Base-by-base conservation (phyloP, 2,888 invertebrate genomes). In the Maniola hyperantus region DNA sequence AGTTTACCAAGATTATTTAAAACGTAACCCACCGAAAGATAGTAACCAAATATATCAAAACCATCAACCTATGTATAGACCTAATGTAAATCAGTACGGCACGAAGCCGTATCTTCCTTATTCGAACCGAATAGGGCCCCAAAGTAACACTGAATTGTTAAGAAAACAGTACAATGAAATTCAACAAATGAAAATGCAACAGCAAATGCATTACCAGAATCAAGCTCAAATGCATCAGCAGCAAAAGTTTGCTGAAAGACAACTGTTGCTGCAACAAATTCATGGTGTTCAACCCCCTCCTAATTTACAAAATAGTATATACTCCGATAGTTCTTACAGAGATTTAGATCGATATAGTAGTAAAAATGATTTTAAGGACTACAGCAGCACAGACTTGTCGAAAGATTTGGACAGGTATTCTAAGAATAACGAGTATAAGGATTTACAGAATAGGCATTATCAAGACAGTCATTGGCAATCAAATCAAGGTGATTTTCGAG, bases 151-250 rank as follows among this genome's bases (percentile, higher is more conserved):
- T 54, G 94, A 94, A 72, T 73, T 94, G 72, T 80, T 94, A 74
- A 88, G 94, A 73, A 89, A 93, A 72, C 94, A 94, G 76, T 94
- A 94, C 72, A 94, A 94, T 74, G 94, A 94, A 81, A 85, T 94
- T 72, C 94, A 94, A 76, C 94, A 94, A 80, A 94, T 94, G 87
- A 94, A 94, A 81, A 80, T 94, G 73, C 94, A 94, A 74, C 94
- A 93, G 48, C 94, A 94, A 79, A 82, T 94, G 77, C 94, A 93
- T 73, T 94, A 94, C 71, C 94, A 94, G 73, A 94, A 93, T 74
- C 94, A 94, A 77, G 94, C 94, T 33, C 91, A 93, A 74, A 93
- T 93, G 85, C 93, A 94, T 72, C 94, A 94, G 77, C 94, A 94
- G 73, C 93, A 94, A 69, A 94, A 94, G 61, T 94, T 94, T 80